Percentiles rank a stretch among this genome's conserved stretches.
Evolutionary conservation across 1,140 invertebrate genomes (phyloP).

Genomic region (Formica selysi): DNA sequence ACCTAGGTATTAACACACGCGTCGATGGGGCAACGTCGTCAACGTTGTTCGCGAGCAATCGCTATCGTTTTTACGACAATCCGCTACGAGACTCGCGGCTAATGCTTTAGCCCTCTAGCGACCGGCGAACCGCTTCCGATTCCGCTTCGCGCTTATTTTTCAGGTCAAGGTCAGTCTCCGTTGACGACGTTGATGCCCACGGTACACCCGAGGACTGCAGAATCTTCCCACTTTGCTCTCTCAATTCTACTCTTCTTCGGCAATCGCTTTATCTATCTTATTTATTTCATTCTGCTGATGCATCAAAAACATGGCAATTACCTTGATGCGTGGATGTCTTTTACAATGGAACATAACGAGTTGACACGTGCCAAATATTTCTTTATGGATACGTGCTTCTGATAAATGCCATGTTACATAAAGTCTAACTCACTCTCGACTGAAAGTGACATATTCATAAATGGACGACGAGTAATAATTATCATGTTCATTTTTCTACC

Average conservation of each 20-base stretch:
- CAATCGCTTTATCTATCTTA: background rate
- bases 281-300: background rate
- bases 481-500: constrained; percentile 57
- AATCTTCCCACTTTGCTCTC: background rate
- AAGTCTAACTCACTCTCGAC: background rate
- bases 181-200: background rate
- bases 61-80: constrained; percentile 31
- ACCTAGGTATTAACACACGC: constrained; percentile 55
- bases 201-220: background rate
- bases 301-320: background rate
- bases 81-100: constrained; percentile 18
- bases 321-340: constrained; percentile 4
- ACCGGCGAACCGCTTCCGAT: constrained; percentile 65
- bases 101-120: constrained; percentile 14
- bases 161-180: constrained; percentile 65
- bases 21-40: constrained; percentile 45
- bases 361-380: background rate
- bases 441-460: constrained; percentile 36
- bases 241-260: background rate
- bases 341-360: constrained; percentile 15
- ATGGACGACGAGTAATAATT: constrained; percentile 42
- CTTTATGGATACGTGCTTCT: background rate
- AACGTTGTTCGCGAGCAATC: constrained; percentile 38
- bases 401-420: background rate
- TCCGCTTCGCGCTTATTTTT: constrained; percentile 61